Conservation (phyloP, 1,140 invertebrate species). For the Oncopeltus fasciatus region DNA sequence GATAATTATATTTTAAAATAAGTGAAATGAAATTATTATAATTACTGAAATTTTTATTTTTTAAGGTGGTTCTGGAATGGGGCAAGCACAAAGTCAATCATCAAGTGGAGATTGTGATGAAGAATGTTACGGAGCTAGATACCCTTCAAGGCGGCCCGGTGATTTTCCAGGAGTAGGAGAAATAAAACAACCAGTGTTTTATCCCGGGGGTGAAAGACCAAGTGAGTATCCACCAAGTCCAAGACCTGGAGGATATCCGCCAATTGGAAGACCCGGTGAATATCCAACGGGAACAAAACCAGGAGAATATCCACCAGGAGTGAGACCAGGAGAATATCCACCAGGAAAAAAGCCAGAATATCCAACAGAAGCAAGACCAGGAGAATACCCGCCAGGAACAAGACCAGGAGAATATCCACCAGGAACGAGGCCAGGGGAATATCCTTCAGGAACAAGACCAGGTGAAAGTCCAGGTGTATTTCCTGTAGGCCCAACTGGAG, state of each 20-base stretch:
- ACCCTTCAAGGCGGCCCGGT: constrained; percentile 10
- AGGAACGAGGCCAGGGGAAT: constrained; percentile 13
- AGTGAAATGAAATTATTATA: background rate
- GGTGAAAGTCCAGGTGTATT: constrained; percentile 11
- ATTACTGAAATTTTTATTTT: constrained; percentile 13
- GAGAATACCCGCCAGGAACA: constrained; percentile 17
- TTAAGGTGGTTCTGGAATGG: constrained; percentile 89
- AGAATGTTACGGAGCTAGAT: constrained; percentile 26
- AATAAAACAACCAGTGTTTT: constrained; percentile 18
- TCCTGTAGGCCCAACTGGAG: constrained; percentile 15
- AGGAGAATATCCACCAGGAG: constrained; percentile 17
- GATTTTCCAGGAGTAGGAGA: constrained; percentile 13
- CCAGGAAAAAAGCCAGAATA: constrained; percentile 14
- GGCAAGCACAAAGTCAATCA: constrained; percentile 74
- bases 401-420: constrained; percentile 18
- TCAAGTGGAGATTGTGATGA: constrained; percentile 31
- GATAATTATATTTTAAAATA: too few relatives aligned
- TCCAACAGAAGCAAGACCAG: constrained; percentile 4
- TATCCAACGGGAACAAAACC: constrained; percentile 15
- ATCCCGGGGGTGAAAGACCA: constrained; percentile 10
- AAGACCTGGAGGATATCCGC: constrained; percentile 8
- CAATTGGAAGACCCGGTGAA: constrained; percentile 18
- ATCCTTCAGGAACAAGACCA: constrained; percentile 14
- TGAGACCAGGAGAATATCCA: constrained; percentile 18
- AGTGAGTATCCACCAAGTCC: constrained; percentile 8